These are phyloP conservation scores for Mola mola DNA, from an alignment of 2,113 vertebrate species.

Conservation along the genomic window DNA sequence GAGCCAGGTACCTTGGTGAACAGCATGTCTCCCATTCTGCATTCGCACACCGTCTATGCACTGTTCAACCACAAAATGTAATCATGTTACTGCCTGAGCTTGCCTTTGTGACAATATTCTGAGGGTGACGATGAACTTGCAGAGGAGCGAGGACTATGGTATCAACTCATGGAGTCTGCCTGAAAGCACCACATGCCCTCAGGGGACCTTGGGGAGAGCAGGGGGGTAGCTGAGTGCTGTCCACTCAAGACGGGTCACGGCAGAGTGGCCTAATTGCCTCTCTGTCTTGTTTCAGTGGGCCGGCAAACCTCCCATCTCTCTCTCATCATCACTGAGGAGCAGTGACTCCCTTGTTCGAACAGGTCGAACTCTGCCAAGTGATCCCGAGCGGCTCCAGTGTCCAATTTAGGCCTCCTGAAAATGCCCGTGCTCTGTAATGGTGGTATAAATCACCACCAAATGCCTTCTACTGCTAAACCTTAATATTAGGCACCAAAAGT, in stretches of 20 bases:
- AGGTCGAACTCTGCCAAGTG: conserved; percentile 36
- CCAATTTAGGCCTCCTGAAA: conserved; percentile 37
- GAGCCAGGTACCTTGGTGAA: conserved; percentile 56
- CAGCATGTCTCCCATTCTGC: conserved; percentile 56
- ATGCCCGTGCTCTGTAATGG: too few relatives aligned
- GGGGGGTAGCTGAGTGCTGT: conserved; percentile 43
- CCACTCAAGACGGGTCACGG: conserved; percentile 66
- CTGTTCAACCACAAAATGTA: conserved; percentile 57
- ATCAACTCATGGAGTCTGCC: conserved; percentile 47
- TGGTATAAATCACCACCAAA: too few relatives aligned
- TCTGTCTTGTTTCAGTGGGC: conserved; percentile 65
- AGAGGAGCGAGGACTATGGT: conserved; percentile 26
- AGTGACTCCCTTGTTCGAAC: conserved; percentile 37
- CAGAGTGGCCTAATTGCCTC: conserved; percentile 76
- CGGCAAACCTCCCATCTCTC: conserved; percentile 53
- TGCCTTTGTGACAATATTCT: too few relatives aligned
- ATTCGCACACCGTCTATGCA: conserved; percentile 32
- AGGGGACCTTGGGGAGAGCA: conserved; percentile 46
- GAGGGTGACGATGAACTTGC: too few relatives aligned
- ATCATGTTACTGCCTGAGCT: conserved; percentile 49
- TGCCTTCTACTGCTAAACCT: too few relatives aligned
- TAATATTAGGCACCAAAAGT: conserved; percentile 8
- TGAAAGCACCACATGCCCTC: conserved; percentile 35
- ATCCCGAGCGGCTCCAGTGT: conserved; percentile 5
- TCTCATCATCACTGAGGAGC: conserved; percentile 53